Evolutionary conservation across 2,888 invertebrate species (phyloP), one percentile per base, ranked within the genome.

Genomic region (Tinea trinotella): DNA sequence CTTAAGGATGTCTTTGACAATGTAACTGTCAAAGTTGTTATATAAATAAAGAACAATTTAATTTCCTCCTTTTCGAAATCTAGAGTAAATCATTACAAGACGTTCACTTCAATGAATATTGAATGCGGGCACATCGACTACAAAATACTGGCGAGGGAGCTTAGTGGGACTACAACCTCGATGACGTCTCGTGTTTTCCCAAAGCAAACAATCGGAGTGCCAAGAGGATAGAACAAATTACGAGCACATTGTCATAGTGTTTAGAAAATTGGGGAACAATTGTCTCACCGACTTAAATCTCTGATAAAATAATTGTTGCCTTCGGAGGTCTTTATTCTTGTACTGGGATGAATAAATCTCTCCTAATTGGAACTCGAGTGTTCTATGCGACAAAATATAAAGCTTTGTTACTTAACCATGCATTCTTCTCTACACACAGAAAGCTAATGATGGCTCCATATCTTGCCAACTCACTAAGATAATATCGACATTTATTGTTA

Each of bases 231-330:
- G 68, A 78, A 83, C 79, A 80, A 83, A 82, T 80, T 79, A 76
- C 70, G 67, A 64, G 62, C 71, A 72, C 74, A 78, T 78, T 77
- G 78, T 80, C 66, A 64, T 76, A 73, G 76, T 79, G 81, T 80
- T 81, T 80, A 76, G 77, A 78, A 80, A 80, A 80, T 82, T 77
- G 76, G 74, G 74, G 76, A 73, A 80, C 80, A 82, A 81, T 78
- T 75, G 74, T 75, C 73, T 71, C 73, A 70, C 68, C 70, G 71
- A 75, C 74, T 78, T 76, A 76, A 80, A 76, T 75, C 76, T 77
- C 71, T 75, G 76, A 80, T 79, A 79, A 79, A 59, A 59, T 59
- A 59, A 61, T 60, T 60, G 59, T 60, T 75, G 76, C 74, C 76
- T 77, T 72, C 68, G 66, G 68, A 40, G 40, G 13, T 40, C 5